Evolutionary conservation across 2,113 vertebrate species (phyloP), one percentile per base, ranked within the genome.

Genomic region (Furnarius figulus): DNA sequence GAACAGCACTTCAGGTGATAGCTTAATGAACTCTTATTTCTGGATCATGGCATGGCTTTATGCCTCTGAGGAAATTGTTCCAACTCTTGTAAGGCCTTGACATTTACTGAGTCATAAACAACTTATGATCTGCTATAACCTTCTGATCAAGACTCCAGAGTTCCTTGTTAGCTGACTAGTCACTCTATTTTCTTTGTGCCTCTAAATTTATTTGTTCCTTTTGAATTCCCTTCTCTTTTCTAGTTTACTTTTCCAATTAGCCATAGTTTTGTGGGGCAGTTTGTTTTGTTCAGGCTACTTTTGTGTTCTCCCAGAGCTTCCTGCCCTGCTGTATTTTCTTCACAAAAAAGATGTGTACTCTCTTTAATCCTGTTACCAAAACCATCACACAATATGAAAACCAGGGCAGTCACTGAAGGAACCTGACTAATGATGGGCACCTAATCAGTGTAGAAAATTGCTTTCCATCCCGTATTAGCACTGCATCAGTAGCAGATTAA

Each of bases 101-200:
- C 66, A 72, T 93, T 87, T 90, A 68, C 58, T 58, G 74, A 93
- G 31, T 87, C 58, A 79, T 65, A 83, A 95, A 85, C 58, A 95
- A 70, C 50, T 62, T 73, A 35, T 12, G 40, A 62, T 83, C 37
- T 74, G 62, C 33, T 77, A 3, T n/a, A 88, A 63, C 37, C 42
- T 93, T 86, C 55, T 86, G 59, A 88, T 83, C 59, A 67, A 28
- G 31, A 42, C 68, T 92, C 79, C 25, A 79, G 49, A 12, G n/a
- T 9, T 91, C 67, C 52, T 82, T 21, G 35, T 63, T 82, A 83
- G n/a, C 24, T 70, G 31, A 52, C 23, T 72, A 3, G n/a, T 91
- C 39, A 8, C 30, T 50, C 0, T 23, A 6, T 47, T 71, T 73
- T 31, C 39, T 59, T 75, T 21, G 5, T 72, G 15, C 19, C 27